phyloP scores from a whole-genome alignment of 2,888 invertebrate species.

The Tenthredo amoena region DNA sequence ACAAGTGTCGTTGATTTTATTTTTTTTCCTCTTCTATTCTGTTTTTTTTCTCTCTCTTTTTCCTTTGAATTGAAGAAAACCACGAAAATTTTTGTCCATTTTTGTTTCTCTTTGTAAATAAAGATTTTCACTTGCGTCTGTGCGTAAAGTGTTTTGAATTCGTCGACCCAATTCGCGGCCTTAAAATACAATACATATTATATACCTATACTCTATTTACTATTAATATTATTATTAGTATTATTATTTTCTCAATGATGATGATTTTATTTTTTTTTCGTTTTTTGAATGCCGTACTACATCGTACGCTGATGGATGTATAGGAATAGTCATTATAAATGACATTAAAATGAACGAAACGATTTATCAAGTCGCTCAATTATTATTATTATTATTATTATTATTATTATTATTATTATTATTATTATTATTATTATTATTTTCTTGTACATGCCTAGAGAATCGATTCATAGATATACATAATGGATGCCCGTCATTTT shows the following conservation, averaged over 20 bases:
- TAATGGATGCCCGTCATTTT: slow-evolving; percentile 9
- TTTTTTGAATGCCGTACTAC: not conserved
- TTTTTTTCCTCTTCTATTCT: not conserved
- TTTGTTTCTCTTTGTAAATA: not conserved
- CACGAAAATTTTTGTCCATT: not conserved
- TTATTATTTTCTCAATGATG: not conserved
- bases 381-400: not conserved
- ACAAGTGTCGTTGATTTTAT: not conserved
- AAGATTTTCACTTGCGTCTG: not conserved
- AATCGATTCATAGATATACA: slow-evolving; percentile 57
- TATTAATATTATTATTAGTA: not conserved
- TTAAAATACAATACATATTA: slow-evolving; percentile 1
- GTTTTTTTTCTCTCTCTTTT: not conserved
- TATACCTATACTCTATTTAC: slow-evolving; percentile 1
- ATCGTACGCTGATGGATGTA: not conserved
- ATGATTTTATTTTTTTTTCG: not conserved
- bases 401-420: too few relatives aligned
- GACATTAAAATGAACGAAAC: not conserved
- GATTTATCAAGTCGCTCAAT: not conserved
- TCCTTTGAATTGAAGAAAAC: not conserved
- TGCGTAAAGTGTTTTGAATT: not conserved
- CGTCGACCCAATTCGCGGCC: not conserved
- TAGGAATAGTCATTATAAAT: not conserved
- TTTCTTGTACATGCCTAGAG: not conserved
- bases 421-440: not conserved